Evolutionary conservation across 2,113 vertebrate species (phyloP).

Genomic region (Eonycteris spelaea): DNA sequence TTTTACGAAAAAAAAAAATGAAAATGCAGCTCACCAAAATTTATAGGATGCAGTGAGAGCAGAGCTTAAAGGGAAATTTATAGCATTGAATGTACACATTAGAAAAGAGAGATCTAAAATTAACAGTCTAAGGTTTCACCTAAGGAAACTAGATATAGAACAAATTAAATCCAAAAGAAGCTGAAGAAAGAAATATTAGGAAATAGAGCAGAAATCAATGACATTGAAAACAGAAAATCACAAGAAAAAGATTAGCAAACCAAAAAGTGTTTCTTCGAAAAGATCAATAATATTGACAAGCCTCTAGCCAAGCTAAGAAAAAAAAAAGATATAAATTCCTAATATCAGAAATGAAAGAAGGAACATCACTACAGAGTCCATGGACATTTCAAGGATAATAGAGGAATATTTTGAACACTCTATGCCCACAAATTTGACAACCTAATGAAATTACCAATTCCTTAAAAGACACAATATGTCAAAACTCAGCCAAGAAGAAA

Average conservation of each 20-base stretch:
- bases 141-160: neutral
- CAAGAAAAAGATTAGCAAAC: neutral
- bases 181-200: neutral
- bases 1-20: neutral
- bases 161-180: neutral
- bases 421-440: neutral
- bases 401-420: neutral
- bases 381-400: neutral
- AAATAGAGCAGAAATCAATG: neutral
- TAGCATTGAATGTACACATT: neutral
- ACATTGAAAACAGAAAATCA: neutral
- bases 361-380: neutral
- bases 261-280: neutral
- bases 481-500: neutral
- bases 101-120: neutral
- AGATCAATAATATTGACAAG: neutral
- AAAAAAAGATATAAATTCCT: neutral
- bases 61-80: neutral
- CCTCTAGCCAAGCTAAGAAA: neutral
- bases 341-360: neutral
- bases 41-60: neutral
- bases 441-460: neutral
- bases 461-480: neutral
- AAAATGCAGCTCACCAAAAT: neutral
- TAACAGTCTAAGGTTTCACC: neutral